Percentiles rank a stretch among this genome's conserved stretches.
phyloP scores from a whole-genome alignment of 2,797 vertebrate species.

The Lepus oiostolus region DNA sequence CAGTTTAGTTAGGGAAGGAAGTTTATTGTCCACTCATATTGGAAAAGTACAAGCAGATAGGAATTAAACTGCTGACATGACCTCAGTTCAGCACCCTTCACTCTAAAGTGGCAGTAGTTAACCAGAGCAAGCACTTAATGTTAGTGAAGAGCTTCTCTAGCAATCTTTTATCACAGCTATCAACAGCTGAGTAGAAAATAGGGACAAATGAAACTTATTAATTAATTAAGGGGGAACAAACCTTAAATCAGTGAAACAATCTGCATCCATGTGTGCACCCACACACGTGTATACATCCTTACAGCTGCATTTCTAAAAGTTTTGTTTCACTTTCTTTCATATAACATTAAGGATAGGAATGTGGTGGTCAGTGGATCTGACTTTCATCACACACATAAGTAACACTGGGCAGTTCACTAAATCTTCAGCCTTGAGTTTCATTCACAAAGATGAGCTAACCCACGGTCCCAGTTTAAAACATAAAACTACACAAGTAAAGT shows the following conservation, averaged over 20 bases:
- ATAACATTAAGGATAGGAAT: slow-evolving; percentile 29
- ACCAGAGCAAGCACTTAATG: slow-evolving; percentile 77
- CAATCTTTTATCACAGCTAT: slow-evolving; percentile 80
- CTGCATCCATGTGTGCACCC: not conserved
- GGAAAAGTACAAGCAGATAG: not conserved
- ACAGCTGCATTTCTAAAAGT: slow-evolving; percentile 1
- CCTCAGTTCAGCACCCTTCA: slow-evolving; percentile 58
- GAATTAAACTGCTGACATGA: slow-evolving; percentile 81
- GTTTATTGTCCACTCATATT: not conserved
- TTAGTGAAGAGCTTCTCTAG: slow-evolving; percentile 76
- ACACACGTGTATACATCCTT: not conserved
- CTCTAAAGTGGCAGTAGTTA: slow-evolving; percentile 65
- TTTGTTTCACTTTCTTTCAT: slow-evolving; percentile 14
- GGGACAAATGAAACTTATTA: slow-evolving; percentile 51
- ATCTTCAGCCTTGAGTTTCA: not conserved
- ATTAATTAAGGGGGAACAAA: slow-evolving; percentile 60
- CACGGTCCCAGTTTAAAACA: not conserved
- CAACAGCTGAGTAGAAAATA: slow-evolving; percentile 68
- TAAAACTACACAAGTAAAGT: not conserved
- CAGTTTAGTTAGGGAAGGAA: not conserved
- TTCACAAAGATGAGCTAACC: not conserved
- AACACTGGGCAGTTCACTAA: not conserved
- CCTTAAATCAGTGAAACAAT: not conserved
- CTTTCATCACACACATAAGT: not conserved
- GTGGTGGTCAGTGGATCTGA: not conserved